Conservation (phyloP, 2,797 vertebrate genomes). For the Cyclura pinguis region DNA sequence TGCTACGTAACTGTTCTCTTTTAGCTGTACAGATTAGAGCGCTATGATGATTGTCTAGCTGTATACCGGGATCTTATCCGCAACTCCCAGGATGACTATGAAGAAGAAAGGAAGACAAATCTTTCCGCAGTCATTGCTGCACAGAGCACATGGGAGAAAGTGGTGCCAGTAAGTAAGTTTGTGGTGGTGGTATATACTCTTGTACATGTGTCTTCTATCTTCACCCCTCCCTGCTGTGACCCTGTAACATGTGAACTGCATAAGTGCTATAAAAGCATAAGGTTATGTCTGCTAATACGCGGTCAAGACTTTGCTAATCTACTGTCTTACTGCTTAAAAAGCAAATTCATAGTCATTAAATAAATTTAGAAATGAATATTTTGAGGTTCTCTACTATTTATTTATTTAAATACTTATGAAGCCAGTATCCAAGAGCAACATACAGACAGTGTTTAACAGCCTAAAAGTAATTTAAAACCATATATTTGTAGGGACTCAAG, state of each 20-base stretch:
- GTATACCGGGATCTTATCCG: slow-evolving; percentile 96
- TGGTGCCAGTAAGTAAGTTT: slow-evolving; percentile 82
- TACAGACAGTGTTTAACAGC: too few relatives aligned
- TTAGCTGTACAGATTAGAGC: slow-evolving; percentile 94
- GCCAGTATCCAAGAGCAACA: background rate
- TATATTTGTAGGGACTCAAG: too few relatives aligned
- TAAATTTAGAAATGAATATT: background rate
- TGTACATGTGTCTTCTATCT: background rate
- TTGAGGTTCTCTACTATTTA: background rate
- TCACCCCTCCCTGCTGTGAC: background rate
- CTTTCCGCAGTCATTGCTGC: slow-evolving; percentile 94
- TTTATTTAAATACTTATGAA: background rate
- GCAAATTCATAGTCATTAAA: background rate
- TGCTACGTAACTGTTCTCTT: slow-evolving; percentile 9
- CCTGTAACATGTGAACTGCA: background rate
- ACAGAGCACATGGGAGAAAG: slow-evolving; percentile 93
- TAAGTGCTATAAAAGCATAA: background rate
- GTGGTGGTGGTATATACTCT: background rate
- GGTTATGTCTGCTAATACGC: background rate
- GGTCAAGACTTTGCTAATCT: background rate
- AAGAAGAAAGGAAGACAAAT: slow-evolving; percentile 98
- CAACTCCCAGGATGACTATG: slow-evolving; percentile 98
- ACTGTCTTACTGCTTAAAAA: background rate
- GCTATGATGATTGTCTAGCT: slow-evolving; percentile 90
- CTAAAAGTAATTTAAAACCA: too few relatives aligned